Evolutionary conservation across 2,888 invertebrate species (phyloP).

Genomic region (Trissoscelio sp.): DNA sequence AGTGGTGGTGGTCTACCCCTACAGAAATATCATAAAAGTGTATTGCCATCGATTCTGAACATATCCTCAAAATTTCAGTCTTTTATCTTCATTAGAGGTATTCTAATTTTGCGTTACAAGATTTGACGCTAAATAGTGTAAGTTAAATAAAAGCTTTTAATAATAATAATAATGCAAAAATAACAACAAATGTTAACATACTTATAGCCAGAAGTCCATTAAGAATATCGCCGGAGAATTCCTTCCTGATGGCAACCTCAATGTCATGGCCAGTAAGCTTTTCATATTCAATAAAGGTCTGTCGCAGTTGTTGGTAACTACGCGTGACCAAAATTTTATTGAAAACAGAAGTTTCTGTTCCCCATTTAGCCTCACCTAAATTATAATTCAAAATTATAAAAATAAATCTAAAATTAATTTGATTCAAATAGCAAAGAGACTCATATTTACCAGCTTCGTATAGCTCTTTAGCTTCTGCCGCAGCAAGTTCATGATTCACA

Average conservation of each 20-base stretch:
- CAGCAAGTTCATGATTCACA: constrained; percentile 91
- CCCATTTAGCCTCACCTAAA: constrained; percentile 91
- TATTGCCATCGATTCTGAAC: too few species aligned
- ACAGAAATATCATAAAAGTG: too few species aligned
- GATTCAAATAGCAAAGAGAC: too few species aligned
- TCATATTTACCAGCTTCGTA: constrained; percentile 90
- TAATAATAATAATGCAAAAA: too few species aligned
- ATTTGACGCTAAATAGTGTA: too few species aligned
- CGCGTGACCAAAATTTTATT: constrained; percentile 93
- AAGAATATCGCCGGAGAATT: constrained; percentile 94
- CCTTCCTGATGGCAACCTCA: constrained; percentile 92
- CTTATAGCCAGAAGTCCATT: constrained; percentile 95
- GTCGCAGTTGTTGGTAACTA: constrained; percentile 94
- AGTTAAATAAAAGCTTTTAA: too few species aligned
- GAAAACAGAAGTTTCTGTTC: constrained; percentile 95
- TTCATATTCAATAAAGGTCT: constrained; percentile 94
- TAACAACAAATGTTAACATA: constrained; percentile 78
- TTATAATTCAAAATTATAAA: too few species aligned
- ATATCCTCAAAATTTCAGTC: too few species aligned
- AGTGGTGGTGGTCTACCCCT: too few species aligned
- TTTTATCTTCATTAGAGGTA: too few species aligned
- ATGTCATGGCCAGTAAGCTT: constrained; percentile 92
- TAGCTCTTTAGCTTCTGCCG: constrained; percentile 92
- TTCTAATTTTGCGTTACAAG: too few species aligned
- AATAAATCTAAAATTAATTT: too few species aligned